Evolutionary conservation across 2,797 vertebrate species (phyloP).

Genomic region (Syngnathus rostellatus): DNA sequence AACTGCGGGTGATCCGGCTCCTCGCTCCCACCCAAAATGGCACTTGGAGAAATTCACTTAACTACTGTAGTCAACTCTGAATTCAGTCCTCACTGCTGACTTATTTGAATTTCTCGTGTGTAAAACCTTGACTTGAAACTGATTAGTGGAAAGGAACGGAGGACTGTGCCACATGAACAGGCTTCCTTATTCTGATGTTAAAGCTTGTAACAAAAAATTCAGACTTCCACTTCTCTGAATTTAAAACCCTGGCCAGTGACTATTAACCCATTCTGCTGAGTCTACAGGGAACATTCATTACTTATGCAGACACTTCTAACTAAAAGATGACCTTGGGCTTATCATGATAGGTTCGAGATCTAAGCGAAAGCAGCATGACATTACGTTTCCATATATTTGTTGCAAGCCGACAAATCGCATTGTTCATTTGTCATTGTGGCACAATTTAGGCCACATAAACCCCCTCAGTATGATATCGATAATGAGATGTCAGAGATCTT

Average conservation of each 20-base stretch:
- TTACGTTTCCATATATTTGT: slow-evolving; percentile 35
- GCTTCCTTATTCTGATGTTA: slow-evolving; percentile 34
- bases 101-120: slow-evolving; percentile 48
- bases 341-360: slow-evolving; percentile 53
- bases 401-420: slow-evolving; percentile 24
- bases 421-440: slow-evolving; percentile 39
- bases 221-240: slow-evolving; percentile 22
- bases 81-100: slow-evolving; percentile 32
- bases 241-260: slow-evolving; percentile 43
- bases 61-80: slow-evolving; percentile 52
- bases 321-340: slow-evolving; percentile 68
- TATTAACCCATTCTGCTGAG: slow-evolving; percentile 57
- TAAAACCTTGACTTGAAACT: slow-evolving; percentile 35
- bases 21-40: slow-evolving; percentile 56
- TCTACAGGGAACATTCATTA: slow-evolving; percentile 58
- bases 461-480: slow-evolving; percentile 9
- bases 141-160: slow-evolving; percentile 42
- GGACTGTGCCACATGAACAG: slow-evolving; percentile 22
- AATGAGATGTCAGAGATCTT: slow-evolving; percentile 36
- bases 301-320: slow-evolving; percentile 60
- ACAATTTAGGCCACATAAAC: slow-evolving; percentile 26
- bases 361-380: slow-evolving; percentile 38
- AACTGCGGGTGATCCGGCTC: slow-evolving; percentile 52
- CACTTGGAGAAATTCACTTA: slow-evolving; percentile 70
- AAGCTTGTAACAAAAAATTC: slow-evolving; percentile 23